Percentiles rank a stretch among this genome's conserved stretches.
These are phyloP conservation scores for Drosophila rufa DNA, from an alignment of 1,140 invertebrate species.

Conservation along the genomic window DNA sequence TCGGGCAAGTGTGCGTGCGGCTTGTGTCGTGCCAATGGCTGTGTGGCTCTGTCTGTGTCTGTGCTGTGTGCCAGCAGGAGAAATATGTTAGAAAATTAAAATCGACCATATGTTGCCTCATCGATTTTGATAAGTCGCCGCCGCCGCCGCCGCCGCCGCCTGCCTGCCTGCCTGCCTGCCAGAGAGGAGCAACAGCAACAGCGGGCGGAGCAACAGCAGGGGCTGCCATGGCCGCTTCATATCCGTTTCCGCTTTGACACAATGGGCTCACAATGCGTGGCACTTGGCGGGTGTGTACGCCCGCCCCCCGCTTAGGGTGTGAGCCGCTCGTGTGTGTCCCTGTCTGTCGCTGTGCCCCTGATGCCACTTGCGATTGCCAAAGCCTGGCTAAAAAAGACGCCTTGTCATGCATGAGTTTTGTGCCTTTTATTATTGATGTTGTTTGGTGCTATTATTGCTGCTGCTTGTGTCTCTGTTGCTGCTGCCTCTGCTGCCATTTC, in stretches of 20 bases:
- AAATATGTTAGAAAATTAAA: slow-evolving; percentile 80
- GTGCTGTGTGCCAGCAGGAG: slow-evolving; percentile 32
- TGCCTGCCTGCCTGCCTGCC: slow-evolving; percentile 7
- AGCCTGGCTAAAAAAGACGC: slow-evolving; percentile 69
- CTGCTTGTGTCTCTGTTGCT: slow-evolving; percentile 13
- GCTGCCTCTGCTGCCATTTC: slow-evolving; percentile 29
- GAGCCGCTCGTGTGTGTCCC: slow-evolving; percentile 14
- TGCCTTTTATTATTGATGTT: slow-evolving; percentile 69
- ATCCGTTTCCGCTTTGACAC: slow-evolving; percentile 76
- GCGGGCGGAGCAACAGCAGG: slow-evolving; percentile 9
- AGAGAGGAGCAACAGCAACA: slow-evolving; percentile 9
- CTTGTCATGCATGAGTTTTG: slow-evolving; percentile 76
- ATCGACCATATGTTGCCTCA: slow-evolving; percentile 80
- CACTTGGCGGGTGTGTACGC: slow-evolving; percentile 12
- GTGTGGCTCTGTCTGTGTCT: slow-evolving; percentile 10
- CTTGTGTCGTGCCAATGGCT: slow-evolving; percentile 45
- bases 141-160: not conserved
- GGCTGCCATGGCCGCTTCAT: slow-evolving; percentile 67
- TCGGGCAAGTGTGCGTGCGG: slow-evolving; percentile 18
- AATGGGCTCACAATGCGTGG: slow-evolving; percentile 65
- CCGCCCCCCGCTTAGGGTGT: not conserved
- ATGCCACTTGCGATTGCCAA: slow-evolving; percentile 72
- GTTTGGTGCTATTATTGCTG: slow-evolving; percentile 50
- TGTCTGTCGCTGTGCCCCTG: slow-evolving; percentile 11
- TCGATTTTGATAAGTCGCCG: slow-evolving; percentile 78